Evolutionary conservation across 1,140 invertebrate species (phyloP).

Genomic region (Epicauta chinensis): DNA sequence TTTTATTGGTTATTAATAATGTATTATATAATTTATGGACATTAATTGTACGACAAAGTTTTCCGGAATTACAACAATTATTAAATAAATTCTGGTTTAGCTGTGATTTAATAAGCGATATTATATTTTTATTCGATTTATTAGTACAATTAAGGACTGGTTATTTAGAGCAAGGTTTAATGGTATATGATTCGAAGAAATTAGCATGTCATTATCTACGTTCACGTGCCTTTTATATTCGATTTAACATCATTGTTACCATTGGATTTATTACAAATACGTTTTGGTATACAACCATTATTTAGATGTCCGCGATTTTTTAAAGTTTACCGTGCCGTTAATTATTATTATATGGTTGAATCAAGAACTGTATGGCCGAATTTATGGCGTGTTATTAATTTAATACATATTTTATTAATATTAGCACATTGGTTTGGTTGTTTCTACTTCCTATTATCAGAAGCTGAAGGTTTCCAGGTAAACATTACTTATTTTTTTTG

Average conservation of each 20-base stretch:
- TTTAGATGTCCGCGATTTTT: slow-evolving; percentile 77
- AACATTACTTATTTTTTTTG: too few species aligned
- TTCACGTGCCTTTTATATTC: slow-evolving; percentile 78
- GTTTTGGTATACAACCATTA: slow-evolving; percentile 71
- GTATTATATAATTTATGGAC: slow-evolving; percentile 96
- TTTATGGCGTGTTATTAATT: slow-evolving; percentile 90
- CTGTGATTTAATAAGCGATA: slow-evolving; percentile 77
- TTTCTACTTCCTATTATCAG: slow-evolving; percentile 92
- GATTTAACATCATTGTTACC: slow-evolving; percentile 80
- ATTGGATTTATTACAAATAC: slow-evolving; percentile 77
- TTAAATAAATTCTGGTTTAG: slow-evolving; percentile 60
- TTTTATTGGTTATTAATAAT: slow-evolving; percentile 88
- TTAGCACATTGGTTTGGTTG: slow-evolving; percentile 96
- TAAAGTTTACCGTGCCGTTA: slow-evolving; percentile 80
- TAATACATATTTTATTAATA: slow-evolving; percentile 91
- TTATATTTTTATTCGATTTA: slow-evolving; percentile 82
- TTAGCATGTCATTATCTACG: slow-evolving; percentile 82
- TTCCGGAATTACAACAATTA: slow-evolving; percentile 72
- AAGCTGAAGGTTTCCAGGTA: slow-evolving; percentile 80
- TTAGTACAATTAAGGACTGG: slow-evolving; percentile 88
- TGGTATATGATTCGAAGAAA: slow-evolving; percentile 87
- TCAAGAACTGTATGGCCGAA: slow-evolving; percentile 93
- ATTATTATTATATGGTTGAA: slow-evolving; percentile 94
- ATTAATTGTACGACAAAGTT: slow-evolving; percentile 87
- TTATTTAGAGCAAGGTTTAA: slow-evolving; percentile 91